Base-by-base conservation (phyloP, 2,797 vertebrate genomes). In the Enteromius paludinosus region DNA sequence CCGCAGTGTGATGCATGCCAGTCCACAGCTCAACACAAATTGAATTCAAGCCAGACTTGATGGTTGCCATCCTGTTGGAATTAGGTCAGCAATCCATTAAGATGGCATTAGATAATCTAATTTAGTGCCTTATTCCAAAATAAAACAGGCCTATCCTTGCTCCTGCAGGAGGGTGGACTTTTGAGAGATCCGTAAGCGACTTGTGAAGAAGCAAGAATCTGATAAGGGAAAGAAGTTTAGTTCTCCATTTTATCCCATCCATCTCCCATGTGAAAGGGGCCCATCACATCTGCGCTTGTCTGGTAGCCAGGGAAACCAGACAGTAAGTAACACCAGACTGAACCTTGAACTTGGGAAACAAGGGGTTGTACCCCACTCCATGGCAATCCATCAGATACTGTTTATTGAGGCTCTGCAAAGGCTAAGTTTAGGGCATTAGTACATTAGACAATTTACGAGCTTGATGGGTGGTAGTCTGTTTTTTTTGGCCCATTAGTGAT, bases 31-130 rank as follows among this genome's bases (percentile, higher is more conserved):
- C 89, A 91, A 94, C 86, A 86, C 89, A 93, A 95, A 94, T 96
- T 95, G 93, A 96, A 96, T 96, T 94, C 91, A 93, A 95, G 93
- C 95, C 94, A 95, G 95, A 94, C 94, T 94, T 93, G 94, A 95
- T 94, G 94, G 93, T 94, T 96, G 95, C 69, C 95, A 94, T 96
- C 95, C 93, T 94, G 95, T 94, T 97, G 96, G 96, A 97, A 97
- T 96, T 96, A 95, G 96, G 96, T 97, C 96, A 97, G 96, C 95
- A 96, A 98, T 98, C 97, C 96, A 99, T 98, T 98, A 97, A 96
- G 93, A 98, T 98, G 95, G 96, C 96, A 97, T 98, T 97, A 97
- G 96, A 97, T 98, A 97, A 98, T 98, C 96, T 97, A 97, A 98
- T 98, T 98, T 97, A 93, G 94, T 92, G 92, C 94, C 95, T 97